Conservation (phyloP, 2,113 vertebrate species). For the Phodopus roborovskii region DNA sequence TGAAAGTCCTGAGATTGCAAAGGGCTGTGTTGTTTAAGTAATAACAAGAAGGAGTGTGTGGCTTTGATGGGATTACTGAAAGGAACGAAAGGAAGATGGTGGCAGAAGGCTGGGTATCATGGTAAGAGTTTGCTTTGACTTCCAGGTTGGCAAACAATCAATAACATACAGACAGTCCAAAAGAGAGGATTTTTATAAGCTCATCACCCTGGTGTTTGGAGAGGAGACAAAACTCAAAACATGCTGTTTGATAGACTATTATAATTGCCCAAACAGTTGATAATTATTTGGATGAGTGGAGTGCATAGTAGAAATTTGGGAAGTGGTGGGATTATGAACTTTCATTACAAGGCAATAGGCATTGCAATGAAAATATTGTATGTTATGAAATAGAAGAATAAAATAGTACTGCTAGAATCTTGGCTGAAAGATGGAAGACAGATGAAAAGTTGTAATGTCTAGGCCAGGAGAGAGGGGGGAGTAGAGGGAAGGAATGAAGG, state of each 20-base stretch:
- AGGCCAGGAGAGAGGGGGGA: accelerated
- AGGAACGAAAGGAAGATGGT: neutral
- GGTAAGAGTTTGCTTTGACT: neutral
- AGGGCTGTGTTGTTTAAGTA: neutral
- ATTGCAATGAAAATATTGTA: neutral
- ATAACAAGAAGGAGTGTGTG: neutral
- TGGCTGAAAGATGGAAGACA: neutral
- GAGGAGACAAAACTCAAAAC: neutral
- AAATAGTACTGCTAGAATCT: neutral
- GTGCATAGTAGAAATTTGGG: neutral
- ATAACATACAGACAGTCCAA: neutral
- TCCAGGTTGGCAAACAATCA: neutral
- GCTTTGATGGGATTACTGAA: neutral
- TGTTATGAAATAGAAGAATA: neutral
- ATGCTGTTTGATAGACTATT: neutral
- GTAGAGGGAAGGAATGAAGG: neutral
- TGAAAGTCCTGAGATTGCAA: neutral
- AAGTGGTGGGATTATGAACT: neutral
- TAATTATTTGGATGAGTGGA: neutral
- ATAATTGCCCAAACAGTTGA: neutral
- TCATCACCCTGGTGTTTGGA: neutral
- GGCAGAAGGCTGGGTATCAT: neutral
- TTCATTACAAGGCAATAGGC: neutral
- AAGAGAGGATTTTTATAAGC: neutral
- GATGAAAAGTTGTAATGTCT: neutral